Percentiles rank a stretch among this genome's conserved stretches.
Conservation (phyloP, 2,797 vertebrate genomes). For the Cetoscarus ocellatus region DNA sequence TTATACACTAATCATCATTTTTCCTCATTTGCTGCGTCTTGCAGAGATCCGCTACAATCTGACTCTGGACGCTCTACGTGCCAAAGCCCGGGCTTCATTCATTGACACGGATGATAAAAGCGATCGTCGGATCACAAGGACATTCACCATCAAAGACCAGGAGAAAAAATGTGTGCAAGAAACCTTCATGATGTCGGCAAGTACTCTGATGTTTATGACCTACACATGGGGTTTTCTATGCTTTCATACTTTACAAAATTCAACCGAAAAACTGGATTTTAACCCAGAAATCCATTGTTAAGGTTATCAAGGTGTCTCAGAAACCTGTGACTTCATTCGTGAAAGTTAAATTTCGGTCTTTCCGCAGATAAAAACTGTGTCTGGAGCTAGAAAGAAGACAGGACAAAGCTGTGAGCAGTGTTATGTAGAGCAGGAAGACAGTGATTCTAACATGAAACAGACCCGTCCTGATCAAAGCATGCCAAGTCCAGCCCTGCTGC, state of each 20-base stretch:
- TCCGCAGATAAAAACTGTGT: conserved; percentile 11
- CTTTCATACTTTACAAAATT: background rate
- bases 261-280: background rate
- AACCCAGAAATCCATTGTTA: background rate
- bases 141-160: conserved; percentile 71
- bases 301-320: background rate
- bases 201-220: conserved; percentile 84
- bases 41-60: conserved; percentile 83
- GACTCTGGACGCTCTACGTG: conserved; percentile 89
- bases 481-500: conserved; percentile 26
- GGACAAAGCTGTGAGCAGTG: conserved; percentile 30
- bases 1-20: no score
- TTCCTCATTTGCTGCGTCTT: conserved; percentile 10
- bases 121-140: conserved; percentile 85
- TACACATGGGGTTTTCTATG: conserved; percentile 2
- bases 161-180: conserved; percentile 77
- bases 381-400: conserved; percentile 37
- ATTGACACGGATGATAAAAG: conserved; percentile 75
- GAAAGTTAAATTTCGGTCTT: conserved; percentile 4
- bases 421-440: conserved; percentile 39
- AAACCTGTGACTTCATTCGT: conserved; percentile 10
- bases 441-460: conserved; percentile 73
- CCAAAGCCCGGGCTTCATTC: conserved; percentile 90
- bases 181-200: conserved; percentile 96
- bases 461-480: conserved; percentile 71